These are phyloP conservation scores for Vanessa cardui DNA, from an alignment of 2,888 invertebrate genomes.

Conservation along the genomic window DNA sequence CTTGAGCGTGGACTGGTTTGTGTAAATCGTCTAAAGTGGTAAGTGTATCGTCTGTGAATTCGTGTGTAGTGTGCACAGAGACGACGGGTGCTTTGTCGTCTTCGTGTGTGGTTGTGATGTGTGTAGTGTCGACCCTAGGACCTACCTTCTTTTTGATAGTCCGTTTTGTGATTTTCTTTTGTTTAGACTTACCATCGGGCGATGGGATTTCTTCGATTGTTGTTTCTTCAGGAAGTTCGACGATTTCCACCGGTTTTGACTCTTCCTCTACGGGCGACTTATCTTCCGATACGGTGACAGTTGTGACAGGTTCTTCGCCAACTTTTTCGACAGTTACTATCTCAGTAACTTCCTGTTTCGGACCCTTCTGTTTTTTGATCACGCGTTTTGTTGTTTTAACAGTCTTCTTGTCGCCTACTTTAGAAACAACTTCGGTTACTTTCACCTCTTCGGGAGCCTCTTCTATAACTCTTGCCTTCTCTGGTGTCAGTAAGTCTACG, in stretches of 20 bases:
- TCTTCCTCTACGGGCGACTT: slow-evolving; percentile 7
- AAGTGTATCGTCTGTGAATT: background rate
- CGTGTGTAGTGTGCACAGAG: background rate
- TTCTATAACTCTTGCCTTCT: slow-evolving; percentile 53
- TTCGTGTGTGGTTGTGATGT: background rate
- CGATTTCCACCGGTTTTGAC: slow-evolving; percentile 47
- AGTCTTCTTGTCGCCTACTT: slow-evolving; percentile 32
- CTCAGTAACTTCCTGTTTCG: background rate
- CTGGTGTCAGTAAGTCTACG: slow-evolving; percentile 17
- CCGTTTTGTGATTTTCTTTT: slow-evolving; percentile 43
- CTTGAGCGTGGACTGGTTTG: background rate
- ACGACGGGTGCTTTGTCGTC: slow-evolving; percentile 3
- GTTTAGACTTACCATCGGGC: slow-evolving; percentile 40
- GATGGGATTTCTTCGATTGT: slow-evolving; percentile 24
- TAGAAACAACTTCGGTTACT: background rate
- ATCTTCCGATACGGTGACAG: background rate
- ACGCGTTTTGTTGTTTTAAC: slow-evolving; percentile 45
- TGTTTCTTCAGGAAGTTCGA: slow-evolving; percentile 45
- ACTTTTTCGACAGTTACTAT: slow-evolving; percentile 1
- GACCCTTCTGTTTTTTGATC: slow-evolving; percentile 27
- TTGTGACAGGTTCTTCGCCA: background rate
- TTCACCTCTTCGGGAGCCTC: slow-evolving; percentile 7
- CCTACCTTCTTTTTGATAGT: slow-evolving; percentile 24
- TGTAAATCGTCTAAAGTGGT: background rate
- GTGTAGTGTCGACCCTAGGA: background rate